Percentiles rank a stretch among this genome's conserved stretches.
Conservation (phyloP, 2,113 vertebrate species). For the Callospermophilus lateralis region DNA sequence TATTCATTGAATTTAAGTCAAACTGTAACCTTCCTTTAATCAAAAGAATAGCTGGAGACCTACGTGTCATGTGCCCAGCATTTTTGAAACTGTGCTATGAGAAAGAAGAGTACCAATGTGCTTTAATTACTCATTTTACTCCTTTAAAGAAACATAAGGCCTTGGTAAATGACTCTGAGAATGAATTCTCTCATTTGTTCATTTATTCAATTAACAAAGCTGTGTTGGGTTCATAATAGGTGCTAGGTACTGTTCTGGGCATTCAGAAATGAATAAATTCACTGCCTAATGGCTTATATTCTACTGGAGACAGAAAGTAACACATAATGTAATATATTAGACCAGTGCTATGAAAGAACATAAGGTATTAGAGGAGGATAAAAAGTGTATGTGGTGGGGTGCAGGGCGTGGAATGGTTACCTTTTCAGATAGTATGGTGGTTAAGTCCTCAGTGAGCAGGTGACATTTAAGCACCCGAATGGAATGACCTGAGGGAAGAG, state of each 20-base stretch:
- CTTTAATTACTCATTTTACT: background rate
- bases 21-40: background rate
- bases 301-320: background rate
- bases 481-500: background rate
- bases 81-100: background rate
- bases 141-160: background rate
- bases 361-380: background rate
- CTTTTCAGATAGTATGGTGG: background rate
- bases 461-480: background rate
- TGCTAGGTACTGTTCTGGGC: background rate
- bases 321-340: background rate
- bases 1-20: background rate
- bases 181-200: background rate
- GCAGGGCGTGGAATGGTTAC: background rate
- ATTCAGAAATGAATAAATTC: background rate
- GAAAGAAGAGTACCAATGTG: background rate
- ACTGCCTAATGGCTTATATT: background rate
- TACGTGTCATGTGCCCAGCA: background rate
- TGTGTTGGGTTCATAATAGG: background rate
- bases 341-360: background rate
- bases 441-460: background rate
- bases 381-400: background rate
- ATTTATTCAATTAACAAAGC: background rate
- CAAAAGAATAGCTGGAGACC: background rate
- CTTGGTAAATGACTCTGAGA: background rate